Conservation (phyloP, 2,113 vertebrate species). For the Neotoma lepida region DNA sequence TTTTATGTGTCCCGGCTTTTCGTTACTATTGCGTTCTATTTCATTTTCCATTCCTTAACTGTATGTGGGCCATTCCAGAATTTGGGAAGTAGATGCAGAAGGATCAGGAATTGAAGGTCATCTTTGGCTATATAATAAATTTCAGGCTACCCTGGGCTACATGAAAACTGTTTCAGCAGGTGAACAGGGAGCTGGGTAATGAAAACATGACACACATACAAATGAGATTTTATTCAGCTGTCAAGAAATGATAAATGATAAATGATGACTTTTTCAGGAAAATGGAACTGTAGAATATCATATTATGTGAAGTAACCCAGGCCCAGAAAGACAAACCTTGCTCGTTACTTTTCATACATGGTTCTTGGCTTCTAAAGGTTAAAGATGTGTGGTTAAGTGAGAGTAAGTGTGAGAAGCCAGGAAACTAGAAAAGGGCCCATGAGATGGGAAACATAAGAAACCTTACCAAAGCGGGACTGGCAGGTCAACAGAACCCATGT, state of each 20-base stretch:
- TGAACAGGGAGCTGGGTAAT: background rate
- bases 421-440: background rate
- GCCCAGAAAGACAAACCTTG: background rate
- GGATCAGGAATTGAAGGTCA: background rate
- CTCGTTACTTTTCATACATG: background rate
- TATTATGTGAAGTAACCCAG: background rate
- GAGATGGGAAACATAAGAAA: background rate
- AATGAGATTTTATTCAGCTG: background rate
- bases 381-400: background rate
- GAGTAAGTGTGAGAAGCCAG: background rate
- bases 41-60: background rate
- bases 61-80: background rate
- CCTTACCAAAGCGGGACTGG: background rate
- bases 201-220: background rate
- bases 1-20: slow-evolving; percentile 2
- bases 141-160: background rate
- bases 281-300: background rate
- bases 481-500: background rate
- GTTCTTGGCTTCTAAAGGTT: background rate
- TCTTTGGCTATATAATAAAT: background rate
- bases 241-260: background rate
- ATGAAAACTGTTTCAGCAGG: background rate
- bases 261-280: background rate
- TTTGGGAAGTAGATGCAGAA: background rate
- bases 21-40: background rate